These are phyloP conservation scores for Bruchidius siliquastri DNA, from an alignment of 2,888 invertebrate species.

Conservation along the genomic window DNA sequence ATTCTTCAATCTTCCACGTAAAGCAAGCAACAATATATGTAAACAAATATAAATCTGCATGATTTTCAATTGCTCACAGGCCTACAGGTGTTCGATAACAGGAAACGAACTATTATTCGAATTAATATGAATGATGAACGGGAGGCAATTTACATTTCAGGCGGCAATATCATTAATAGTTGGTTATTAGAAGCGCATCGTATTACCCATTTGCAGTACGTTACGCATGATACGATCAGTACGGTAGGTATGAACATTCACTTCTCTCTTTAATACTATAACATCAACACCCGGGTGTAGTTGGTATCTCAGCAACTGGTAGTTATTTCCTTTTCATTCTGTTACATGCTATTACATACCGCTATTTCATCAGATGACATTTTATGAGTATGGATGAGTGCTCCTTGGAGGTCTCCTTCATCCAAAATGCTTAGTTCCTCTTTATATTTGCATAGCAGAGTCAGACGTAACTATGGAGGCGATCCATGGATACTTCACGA, in stretches of 20 bases:
- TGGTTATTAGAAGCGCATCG: neutral
- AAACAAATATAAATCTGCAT: neutral
- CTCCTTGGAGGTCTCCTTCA: too few species aligned
- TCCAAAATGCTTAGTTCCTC: too few species aligned
- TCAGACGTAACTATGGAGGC: too few species aligned
- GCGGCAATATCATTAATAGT: neutral
- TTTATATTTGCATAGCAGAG: too few species aligned
- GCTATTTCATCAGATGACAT: neutral
- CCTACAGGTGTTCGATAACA: neutral
- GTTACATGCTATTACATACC: neutral
- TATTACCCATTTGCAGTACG: neutral
- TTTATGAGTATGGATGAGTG: neutral
- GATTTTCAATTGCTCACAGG: neutral
- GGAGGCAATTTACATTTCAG: neutral
- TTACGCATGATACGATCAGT: neutral
- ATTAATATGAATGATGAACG: neutral
- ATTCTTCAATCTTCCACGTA: too few species aligned
- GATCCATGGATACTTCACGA: too few species aligned
- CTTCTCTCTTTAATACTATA: neutral
- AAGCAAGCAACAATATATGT: neutral
- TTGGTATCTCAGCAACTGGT: neutral
- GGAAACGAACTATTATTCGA: neutral
- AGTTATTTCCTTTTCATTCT: neutral
- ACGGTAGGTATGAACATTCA: neutral
- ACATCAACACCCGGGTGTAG: neutral